Evolutionary conservation across 2,113 vertebrate genomes (phyloP), one percentile per base, ranked within the genome.

Genomic region (Leucopsar rothschildi): DNA sequence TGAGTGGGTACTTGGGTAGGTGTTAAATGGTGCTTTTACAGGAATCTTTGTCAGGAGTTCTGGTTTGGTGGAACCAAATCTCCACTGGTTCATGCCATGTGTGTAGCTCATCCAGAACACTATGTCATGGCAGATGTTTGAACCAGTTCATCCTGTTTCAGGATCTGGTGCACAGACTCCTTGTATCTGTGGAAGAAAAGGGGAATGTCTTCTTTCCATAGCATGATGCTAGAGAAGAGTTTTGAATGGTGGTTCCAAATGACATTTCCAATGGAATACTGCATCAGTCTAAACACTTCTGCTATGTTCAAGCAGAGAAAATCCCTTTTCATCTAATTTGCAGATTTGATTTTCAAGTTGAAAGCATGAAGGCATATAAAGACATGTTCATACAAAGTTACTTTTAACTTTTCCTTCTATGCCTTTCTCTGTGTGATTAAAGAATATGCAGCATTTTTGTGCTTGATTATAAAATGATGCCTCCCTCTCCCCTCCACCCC

Each of bases 281-380:
- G 61, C 81, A 75, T 82, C 75, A 45, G 18, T 82, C 60, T 79
- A 59, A 96, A 61, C 61, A 79, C 45, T 86, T 89, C 73, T 92
- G 31, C 33, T 86, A 23, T 65, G 68, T 64, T 92, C 37, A 81
- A 83, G 55, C 49, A 61, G 29, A 90, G 75, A 92, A 95, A 92
- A 88, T 87, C 68, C 79, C 42, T 93, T 94, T 92, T 92, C 72
- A 86, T 88, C 94, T 96, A 80, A 79, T 78, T 52, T 95, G 68
- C 69, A 92, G 56, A 75, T 96, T 94, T 82, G 76, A 68, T 96
- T 96, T 94, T 83, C 75, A 70, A 93, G 85, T 83, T 93, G 79
- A 95, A 97, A 96, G 77, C 77, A 35, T 50, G 81, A 89, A 90
- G 82, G 57, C 39, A 4, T 91, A 81, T 88, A 94, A 96, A 94